Conservation (phyloP, 2,113 vertebrate species). For the Centropus unirufus region DNA sequence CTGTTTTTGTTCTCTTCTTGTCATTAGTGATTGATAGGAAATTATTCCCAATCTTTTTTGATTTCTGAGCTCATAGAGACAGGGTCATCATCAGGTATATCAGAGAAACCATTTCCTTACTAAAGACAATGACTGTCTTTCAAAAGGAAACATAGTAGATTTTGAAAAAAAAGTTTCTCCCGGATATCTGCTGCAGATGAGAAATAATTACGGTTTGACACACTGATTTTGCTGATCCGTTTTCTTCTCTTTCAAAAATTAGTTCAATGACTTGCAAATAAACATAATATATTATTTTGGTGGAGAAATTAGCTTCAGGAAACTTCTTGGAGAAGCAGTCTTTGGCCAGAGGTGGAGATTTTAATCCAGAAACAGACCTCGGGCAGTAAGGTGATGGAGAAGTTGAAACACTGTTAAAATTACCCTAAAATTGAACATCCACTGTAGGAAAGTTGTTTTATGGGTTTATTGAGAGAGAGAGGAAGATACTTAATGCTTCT, state of each 20-base stretch:
- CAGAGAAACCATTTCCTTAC: not conserved
- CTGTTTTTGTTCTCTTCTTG: not conserved
- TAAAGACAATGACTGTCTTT: not conserved
- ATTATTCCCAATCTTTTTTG: not conserved
- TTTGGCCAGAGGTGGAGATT: not conserved
- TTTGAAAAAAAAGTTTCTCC: not conserved
- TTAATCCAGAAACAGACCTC: not conserved
- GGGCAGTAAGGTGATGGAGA: not conserved
- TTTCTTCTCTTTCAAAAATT: not conserved
- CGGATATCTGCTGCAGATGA: not conserved
- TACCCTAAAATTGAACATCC: not conserved
- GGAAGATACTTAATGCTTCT: not conserved
- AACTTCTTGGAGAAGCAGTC: not conserved
- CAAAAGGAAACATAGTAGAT: not conserved
- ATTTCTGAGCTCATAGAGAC: not conserved
- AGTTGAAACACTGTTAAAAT: not conserved
- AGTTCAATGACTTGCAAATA: not conserved
- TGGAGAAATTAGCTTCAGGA: not conserved
- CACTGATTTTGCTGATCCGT: not conserved
- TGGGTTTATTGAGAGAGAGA: not conserved
- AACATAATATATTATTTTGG: fast-evolving
- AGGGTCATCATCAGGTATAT: not conserved
- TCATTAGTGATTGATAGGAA: not conserved
- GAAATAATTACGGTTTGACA: not conserved
- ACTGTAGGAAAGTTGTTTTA: not conserved